A percentile compares a stretch with the other conserved stretches of the same genome.
These are phyloP conservation scores for Leptosomus discolor DNA, from an alignment of 2,113 vertebrate species.

Conservation along the genomic window DNA sequence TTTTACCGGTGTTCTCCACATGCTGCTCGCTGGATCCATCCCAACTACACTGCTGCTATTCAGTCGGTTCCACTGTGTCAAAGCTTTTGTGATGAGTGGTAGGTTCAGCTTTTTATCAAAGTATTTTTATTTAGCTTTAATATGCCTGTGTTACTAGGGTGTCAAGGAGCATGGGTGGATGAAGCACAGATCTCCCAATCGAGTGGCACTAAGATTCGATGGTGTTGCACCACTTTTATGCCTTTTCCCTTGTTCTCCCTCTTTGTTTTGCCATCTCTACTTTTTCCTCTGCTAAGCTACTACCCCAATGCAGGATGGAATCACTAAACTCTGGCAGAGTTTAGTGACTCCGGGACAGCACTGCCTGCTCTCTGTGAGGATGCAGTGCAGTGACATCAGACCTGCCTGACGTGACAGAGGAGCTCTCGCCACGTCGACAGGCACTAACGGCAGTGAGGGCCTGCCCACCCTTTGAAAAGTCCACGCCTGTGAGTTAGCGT, in stretches of 20 bases:
- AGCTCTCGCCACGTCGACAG: rapidly evolving
- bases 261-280: not conserved
- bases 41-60: constrained; percentile 35
- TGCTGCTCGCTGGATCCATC: constrained; percentile 62
- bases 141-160: not conserved
- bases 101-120: not conserved
- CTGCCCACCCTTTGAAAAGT: not conserved
- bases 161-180: not conserved
- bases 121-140: not conserved
- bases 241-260: not conserved
- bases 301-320: not conserved
- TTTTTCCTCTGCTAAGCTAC: not conserved
- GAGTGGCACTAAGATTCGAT: not conserved
- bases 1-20: constrained; percentile 76
- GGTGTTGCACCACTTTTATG: not conserved
- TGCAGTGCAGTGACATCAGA: not conserved
- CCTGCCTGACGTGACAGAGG: rapidly evolving
- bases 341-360: not conserved
- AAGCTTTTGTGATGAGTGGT: constrained; percentile 76
- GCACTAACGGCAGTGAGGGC: not conserved
- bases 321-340: not conserved
- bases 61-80: constrained; percentile 66
- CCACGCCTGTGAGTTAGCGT: not conserved
- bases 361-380: not conserved
- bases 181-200: not conserved